Conservation (phyloP, 2,888 invertebrate genomes). For the Argyresthia albistria region DNA sequence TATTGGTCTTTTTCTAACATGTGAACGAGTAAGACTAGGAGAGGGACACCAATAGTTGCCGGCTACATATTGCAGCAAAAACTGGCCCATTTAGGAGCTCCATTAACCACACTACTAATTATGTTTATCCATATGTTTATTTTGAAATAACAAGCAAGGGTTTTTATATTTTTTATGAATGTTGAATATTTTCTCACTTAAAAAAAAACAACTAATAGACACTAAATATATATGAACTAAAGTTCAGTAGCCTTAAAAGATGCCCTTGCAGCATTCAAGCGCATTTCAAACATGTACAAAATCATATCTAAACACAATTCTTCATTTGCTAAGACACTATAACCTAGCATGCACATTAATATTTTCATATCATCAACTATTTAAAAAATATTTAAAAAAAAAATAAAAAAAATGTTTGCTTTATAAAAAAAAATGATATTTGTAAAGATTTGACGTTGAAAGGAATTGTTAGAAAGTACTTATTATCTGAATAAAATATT, state of each 20-base stretch:
- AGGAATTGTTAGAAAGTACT: not conserved
- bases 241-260: not conserved
- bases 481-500: not conserved
- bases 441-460: constrained; percentile 25
- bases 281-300: not conserved
- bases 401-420: constrained; percentile 11
- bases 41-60: too few species aligned
- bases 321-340: not conserved
- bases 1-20: too few species aligned
- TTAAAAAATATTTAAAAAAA: constrained; percentile 4
- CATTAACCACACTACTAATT: too few species aligned
- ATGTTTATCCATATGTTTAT: too few species aligned
- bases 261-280: not conserved
- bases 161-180: too few species aligned
- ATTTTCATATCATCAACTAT: constrained; percentile 2
- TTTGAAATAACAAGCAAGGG: too few species aligned
- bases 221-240: not conserved
- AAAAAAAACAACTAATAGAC: not conserved
- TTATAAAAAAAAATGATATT: constrained; percentile 25
- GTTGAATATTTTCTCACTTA: not conserved
- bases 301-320: not conserved
- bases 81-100: not conserved
- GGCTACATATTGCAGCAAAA: too few species aligned
- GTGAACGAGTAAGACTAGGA: too few species aligned
- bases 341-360: not conserved